Evolutionary conservation across 1,140 invertebrate species (phyloP).

Genomic region (Agraylea sexmaculata): DNA sequence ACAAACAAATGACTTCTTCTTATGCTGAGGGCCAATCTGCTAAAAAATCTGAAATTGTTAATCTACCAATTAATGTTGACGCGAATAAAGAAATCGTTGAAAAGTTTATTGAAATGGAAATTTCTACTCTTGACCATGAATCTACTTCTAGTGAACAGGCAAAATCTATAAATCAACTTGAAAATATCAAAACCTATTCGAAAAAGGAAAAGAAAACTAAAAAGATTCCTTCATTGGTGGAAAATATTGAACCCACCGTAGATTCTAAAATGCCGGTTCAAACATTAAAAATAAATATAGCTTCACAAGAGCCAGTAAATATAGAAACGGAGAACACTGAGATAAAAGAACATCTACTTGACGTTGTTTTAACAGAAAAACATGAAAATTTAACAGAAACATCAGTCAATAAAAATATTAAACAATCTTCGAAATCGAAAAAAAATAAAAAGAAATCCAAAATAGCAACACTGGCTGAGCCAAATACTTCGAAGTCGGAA

Average conservation of each 20-base stretch:
- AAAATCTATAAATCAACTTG: not conserved
- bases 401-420: conserved; percentile 11
- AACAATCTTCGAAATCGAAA: conserved; percentile 26
- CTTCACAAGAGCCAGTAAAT: conserved; percentile 2
- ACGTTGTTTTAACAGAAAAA: conserved; percentile 25
- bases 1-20: no score
- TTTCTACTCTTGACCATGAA: not conserved
- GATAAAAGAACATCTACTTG: conserved; percentile 23
- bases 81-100: not conserved
- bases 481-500: no score
- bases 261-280: no score
- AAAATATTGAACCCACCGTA: no score
- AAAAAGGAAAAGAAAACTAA: not conserved
- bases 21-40: no score
- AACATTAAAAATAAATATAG: not conserved
- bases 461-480: conserved; percentile 31
- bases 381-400: conserved; percentile 20
- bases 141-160: not conserved
- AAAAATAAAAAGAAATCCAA: conserved; percentile 37
- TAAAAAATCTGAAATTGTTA: no score
- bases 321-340: conserved; percentile 20
- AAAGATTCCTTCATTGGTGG: no score
- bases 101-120: not conserved
- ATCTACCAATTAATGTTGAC: no score
- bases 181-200: not conserved